Base-by-base conservation (phyloP, 2,888 invertebrate species). In the Dicyrtoma fusca region DNA sequence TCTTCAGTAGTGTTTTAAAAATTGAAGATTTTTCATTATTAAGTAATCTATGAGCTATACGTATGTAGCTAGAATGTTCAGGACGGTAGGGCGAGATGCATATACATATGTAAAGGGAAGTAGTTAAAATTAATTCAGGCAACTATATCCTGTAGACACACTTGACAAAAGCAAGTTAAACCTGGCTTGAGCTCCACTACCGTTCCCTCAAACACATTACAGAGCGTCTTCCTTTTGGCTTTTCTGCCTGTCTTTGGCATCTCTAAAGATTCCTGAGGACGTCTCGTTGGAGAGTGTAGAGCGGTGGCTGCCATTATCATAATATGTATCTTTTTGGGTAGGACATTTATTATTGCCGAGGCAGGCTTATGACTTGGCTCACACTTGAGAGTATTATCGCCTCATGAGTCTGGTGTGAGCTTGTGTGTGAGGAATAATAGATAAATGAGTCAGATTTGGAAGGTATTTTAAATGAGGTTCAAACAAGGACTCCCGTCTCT, bases 121-220 rank as follows among this genome's bases (percentile, higher is more conserved):
- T 57, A 23, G 68, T 55, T 68, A 68, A 68, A 55, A 68, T 68
- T 57, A 55, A 66, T 53, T 57, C 26, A 53, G 65, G n/a, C 34
- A 14, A 68, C 5, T 6, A 61, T 61, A n/a, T 25, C 26, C 19
- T 19, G 53, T 25, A 57, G 34, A 57, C 23, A 45, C 45, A 68
- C 57, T 53, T 55, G 68, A 45, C 68, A 68, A 68, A 44, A 44
- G 42, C 53, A 34, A 53, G 10, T 19, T 44, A 4, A 68, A 44
- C 57, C 68, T 66, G 53, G 51, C 66, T 68, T 68, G 57, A 44
- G 57, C 53, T 68, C 45, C 57, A 68, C 57, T 68, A 57, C 68
- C 44, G 17, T 21, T 57, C 57, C 57, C 57, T 66, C 34, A 34
- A 34, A 34, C 34, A 34, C 34, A 5, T 34, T 34, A 17, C 53